These are phyloP conservation scores for Pangasius macronema DNA, from an alignment of 2,797 vertebrate genomes.

Conservation along the genomic window DNA sequence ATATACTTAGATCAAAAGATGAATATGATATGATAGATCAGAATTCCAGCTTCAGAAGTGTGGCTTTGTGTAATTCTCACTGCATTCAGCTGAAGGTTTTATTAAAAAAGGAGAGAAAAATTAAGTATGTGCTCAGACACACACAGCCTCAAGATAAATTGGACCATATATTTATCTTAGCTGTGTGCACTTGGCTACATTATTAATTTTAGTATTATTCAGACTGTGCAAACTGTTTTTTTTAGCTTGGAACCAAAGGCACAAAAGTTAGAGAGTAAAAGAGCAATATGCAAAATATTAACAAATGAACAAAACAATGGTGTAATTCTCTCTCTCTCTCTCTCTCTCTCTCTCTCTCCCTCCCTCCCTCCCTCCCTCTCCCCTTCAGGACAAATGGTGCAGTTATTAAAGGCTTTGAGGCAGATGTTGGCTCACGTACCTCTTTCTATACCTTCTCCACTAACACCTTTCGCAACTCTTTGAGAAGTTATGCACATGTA, in stretches of 20 bases:
- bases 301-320: neutral
- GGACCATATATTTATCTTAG: neutral
- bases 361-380: neutral
- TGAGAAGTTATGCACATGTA: slow-evolving; percentile 58
- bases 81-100: neutral
- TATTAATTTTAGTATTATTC: neutral
- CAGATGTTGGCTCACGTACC: slow-evolving; percentile 78
- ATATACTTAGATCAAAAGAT: neutral
- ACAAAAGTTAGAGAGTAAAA: neutral
- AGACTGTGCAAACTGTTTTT: neutral
- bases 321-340: neutral
- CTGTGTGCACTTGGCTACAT: neutral
- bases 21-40: neutral
- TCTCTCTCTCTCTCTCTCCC: neutral
- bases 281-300: neutral
- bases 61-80: neutral
- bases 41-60: neutral
- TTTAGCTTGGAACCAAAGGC: neutral
- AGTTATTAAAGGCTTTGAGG: slow-evolving; percentile 71
- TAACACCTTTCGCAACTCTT: slow-evolving; percentile 81
- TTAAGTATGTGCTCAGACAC: neutral
- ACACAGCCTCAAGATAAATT: neutral
- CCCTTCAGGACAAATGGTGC: slow-evolving; percentile 77
- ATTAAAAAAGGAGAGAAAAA: neutral
- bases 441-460: slow-evolving; percentile 84